Percentiles rank a stretch among this genome's conserved stretches.
These are phyloP conservation scores for Micropterix aruncella DNA, from an alignment of 2,888 invertebrate species.

Conservation along the genomic window DNA sequence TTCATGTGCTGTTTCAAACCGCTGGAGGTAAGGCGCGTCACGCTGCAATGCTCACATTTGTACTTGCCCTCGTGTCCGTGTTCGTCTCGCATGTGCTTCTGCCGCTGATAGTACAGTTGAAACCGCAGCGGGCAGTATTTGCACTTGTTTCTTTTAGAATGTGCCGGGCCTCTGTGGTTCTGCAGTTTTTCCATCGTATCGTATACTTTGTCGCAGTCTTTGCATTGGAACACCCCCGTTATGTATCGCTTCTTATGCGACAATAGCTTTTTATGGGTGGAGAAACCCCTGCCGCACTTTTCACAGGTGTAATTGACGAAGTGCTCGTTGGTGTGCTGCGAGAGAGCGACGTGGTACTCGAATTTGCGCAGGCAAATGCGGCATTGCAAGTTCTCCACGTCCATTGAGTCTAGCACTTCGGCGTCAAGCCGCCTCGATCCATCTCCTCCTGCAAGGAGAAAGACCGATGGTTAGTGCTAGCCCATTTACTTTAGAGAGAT, in stretches of 20 bases:
- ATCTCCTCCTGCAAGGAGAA: no score
- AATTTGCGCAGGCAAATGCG: neutral
- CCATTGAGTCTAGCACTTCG: neutral
- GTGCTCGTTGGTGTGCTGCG: conserved; percentile 30
- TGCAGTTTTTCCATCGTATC: neutral
- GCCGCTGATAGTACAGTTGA: no score
- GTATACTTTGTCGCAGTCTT: conserved; percentile 27
- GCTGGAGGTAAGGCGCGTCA: no score
- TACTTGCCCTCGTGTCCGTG: neutral
- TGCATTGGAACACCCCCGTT: conserved; percentile 23
- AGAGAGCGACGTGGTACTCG: conserved; percentile 10
- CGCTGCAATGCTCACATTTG: neutral
- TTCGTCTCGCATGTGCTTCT: neutral
- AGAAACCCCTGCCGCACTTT: conserved; percentile 32
- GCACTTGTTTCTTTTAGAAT: neutral
- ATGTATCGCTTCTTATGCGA: conserved; percentile 27
- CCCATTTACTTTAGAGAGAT: no score
- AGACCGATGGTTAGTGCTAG: no score
- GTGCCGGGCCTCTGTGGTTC: neutral
- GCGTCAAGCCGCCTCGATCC: neutral
- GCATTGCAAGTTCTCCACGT: neutral
- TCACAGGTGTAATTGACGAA: conserved; percentile 28
- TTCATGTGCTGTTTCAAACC: neutral
- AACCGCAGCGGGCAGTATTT: neutral
- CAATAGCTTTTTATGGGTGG: conserved; percentile 25